Evolutionary conservation across 2,113 vertebrate species (phyloP), one percentile per base, ranked within the genome.

Genomic region (Hippopotamus amphibius): DNA sequence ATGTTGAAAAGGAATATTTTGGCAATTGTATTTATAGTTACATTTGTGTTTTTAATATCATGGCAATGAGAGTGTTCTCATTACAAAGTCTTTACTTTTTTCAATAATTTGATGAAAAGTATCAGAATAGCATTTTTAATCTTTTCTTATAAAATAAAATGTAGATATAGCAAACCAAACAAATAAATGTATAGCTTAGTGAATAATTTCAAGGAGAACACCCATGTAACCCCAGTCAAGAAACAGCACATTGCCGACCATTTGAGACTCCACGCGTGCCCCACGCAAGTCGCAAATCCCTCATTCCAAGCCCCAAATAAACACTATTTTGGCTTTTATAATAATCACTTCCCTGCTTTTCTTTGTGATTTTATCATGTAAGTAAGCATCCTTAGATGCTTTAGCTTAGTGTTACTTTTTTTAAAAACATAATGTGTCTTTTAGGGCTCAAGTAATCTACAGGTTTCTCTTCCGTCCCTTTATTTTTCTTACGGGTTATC

Each of bases 1-100:
- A 28, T 81, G 21, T 84, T 76, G n/a, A 92, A 89, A 96, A 71
- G 13, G 2, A 90, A 55, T 93, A 72, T 61, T 71, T 94, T 86
- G 33, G 65, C 19, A 76, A 43, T 96, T 91, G 74, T 88, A 14
- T 76, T 91, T 92, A 61, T 17, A 61, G 80, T 46, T 61, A 68
- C 24, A 94, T 68, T 69, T 66, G 0, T 46, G 46, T 79, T 92
- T 94, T 95, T 90, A 81, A 94, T 95, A 95, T 41, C 11, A 65
- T 46, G 15, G 11, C 81, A 77, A 57, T 26, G 55, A 82, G 6
- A 76, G 9, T 68, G 12, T 83, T 95, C 66, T 85, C 53, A 71
- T 66, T 41, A 48, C 24, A 65, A 84, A 69, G 79, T 74, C 21
- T 85, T 26, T 55, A 37, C 14, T 76, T 71, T 82, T 87, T 68